Percentiles rank a stretch among this genome's conserved stretches.
These are phyloP conservation scores for Amphiprion clarkii DNA, from an alignment of 2,797 vertebrate genomes.

Conservation along the genomic window DNA sequence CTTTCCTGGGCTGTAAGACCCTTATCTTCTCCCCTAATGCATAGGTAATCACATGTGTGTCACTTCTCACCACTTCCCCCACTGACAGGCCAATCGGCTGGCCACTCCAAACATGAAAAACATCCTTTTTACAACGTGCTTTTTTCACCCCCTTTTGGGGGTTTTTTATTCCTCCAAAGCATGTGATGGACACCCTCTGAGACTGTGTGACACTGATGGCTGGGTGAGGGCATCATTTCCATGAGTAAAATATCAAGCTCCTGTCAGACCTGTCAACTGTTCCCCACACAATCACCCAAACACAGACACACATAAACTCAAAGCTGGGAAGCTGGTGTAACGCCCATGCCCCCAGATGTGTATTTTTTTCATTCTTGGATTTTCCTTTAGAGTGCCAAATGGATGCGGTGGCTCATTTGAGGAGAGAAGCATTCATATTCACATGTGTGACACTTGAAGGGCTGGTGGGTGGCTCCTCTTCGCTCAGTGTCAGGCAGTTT, in stretches of 20 bases:
- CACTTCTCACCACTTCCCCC: slow-evolving; percentile 57
- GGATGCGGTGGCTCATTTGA: slow-evolving; percentile 44
- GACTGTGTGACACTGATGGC: slow-evolving; percentile 81
- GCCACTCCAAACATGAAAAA: slow-evolving; percentile 77
- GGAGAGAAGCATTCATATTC: slow-evolving; percentile 61
- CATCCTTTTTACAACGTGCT: slow-evolving; percentile 71
- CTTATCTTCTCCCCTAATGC: slow-evolving; percentile 79
- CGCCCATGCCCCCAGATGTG: slow-evolving; percentile 40
- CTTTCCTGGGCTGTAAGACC: slow-evolving; percentile 67
- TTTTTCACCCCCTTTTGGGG: slow-evolving; percentile 37
- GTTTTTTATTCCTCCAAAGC: slow-evolving; percentile 57
- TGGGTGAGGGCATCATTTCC: slow-evolving; percentile 78
- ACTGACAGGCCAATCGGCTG: slow-evolving; percentile 74
- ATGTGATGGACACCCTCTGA: slow-evolving; percentile 74
- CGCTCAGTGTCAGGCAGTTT: slow-evolving; percentile 65
- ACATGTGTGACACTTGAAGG: slow-evolving; percentile 56
- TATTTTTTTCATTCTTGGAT: slow-evolving; percentile 44
- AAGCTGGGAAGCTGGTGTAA: slow-evolving; percentile 41
- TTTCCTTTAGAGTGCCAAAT: slow-evolving; percentile 64
- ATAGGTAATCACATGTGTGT: slow-evolving; percentile 83
- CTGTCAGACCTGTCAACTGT: slow-evolving; percentile 74
- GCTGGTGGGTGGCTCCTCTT: slow-evolving; percentile 45
- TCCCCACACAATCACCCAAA: slow-evolving; percentile 47
- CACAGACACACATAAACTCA: slow-evolving; percentile 40
- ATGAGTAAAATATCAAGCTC: slow-evolving; percentile 80